These are phyloP conservation scores for Acrossocheilus fasciatus DNA, from an alignment of 2,797 vertebrate genomes.

Conservation along the genomic window DNA sequence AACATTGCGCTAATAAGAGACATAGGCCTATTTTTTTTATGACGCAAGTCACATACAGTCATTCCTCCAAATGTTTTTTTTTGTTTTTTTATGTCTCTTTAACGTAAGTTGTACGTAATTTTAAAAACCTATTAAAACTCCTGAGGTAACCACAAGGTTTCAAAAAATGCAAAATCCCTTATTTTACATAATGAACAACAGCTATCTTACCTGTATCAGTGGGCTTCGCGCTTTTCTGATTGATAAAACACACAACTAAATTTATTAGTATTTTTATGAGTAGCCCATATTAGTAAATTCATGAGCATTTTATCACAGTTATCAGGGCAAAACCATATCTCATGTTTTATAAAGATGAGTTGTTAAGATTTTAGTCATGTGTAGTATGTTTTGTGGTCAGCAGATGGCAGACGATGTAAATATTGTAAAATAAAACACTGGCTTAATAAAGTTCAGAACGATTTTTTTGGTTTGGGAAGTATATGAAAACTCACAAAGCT, in stretches of 20 bases:
- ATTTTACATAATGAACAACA: not conserved
- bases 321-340: not conserved
- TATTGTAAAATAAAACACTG: conserved; percentile 3
- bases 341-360: not conserved
- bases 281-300: no score
- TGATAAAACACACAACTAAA: not conserved
- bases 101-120: not conserved
- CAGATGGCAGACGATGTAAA: conserved; percentile 51
- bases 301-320: not conserved
- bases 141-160: not conserved
- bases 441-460: not conserved
- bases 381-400: conserved; percentile 36
- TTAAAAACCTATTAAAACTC: not conserved
- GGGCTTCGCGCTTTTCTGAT: not conserved
- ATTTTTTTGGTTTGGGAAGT: not conserved
- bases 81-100: not conserved
- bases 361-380: not conserved
- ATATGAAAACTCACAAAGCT: not conserved
- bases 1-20: not conserved
- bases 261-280: not conserved
- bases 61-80: not conserved
- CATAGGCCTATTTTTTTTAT: not conserved
- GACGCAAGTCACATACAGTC: not conserved
- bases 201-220: not conserved
- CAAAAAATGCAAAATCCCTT: not conserved